Conservation (phyloP, 2,888 invertebrate genomes). For the Ornithoptera alexandrae region DNA sequence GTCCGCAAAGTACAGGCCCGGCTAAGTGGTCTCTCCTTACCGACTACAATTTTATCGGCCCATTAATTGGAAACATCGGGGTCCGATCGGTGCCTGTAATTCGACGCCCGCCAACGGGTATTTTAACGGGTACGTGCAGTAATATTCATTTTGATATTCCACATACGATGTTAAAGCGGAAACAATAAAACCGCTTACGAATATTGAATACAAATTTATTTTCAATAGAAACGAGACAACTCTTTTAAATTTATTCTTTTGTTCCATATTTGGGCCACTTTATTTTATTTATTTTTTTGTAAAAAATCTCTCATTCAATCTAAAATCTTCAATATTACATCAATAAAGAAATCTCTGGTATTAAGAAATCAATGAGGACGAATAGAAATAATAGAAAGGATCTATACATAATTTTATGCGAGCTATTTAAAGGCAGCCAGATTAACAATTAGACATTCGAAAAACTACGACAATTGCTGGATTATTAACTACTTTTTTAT, state of each 20-base stretch:
- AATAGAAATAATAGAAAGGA: too few species aligned
- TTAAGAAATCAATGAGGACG: too few species aligned
- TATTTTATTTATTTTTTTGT: neutral
- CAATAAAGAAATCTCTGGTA: too few species aligned
- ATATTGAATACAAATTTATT: slow-evolving; percentile 28
- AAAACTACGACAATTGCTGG: too few species aligned
- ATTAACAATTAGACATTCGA: too few species aligned
- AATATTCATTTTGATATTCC: slow-evolving; percentile 55
- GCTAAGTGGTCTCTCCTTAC: slow-evolving; percentile 41
- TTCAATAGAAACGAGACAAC: slow-evolving; percentile 16
- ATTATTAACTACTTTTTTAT: too few species aligned
- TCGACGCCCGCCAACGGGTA: slow-evolving; percentile 46
- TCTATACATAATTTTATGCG: too few species aligned
- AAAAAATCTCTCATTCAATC: too few species aligned
- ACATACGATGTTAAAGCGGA: slow-evolving; percentile 51
- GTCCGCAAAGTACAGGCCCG: slow-evolving; percentile 42
- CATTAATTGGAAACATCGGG: slow-evolving; percentile 19
- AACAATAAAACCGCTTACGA: slow-evolving; percentile 54
- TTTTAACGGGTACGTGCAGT: slow-evolving; percentile 50
- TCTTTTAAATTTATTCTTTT: slow-evolving; percentile 23
- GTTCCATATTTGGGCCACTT: slow-evolving; percentile 18
- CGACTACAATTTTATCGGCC: slow-evolving; percentile 30
- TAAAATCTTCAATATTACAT: too few species aligned
- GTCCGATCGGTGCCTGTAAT: slow-evolving; percentile 28
- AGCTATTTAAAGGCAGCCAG: too few species aligned